Conservation (phyloP, 1,140 invertebrate species). For the Tetragonula clypearis region DNA sequence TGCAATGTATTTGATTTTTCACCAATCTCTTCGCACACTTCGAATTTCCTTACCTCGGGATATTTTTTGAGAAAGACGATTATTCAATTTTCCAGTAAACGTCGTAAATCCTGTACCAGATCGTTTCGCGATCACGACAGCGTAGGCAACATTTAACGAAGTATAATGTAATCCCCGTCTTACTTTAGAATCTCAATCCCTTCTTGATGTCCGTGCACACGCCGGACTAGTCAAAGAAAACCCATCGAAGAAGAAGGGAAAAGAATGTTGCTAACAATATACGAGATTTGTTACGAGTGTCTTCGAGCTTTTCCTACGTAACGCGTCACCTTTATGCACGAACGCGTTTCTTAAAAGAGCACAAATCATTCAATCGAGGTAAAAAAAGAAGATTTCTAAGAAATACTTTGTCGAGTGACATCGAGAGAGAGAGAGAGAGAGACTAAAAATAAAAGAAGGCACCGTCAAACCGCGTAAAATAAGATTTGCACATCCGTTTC, state of each 20-base stretch:
- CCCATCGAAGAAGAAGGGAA: constrained; percentile 14
- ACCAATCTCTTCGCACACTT: neutral
- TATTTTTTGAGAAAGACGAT: neutral
- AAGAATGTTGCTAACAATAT: constrained; percentile 17
- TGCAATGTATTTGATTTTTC: neutral
- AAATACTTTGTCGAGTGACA: neutral
- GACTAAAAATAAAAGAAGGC: neutral
- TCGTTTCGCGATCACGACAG: neutral
- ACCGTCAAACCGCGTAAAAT: too few relatives aligned
- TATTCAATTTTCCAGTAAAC: constrained; percentile 8
- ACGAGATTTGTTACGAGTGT: neutral
- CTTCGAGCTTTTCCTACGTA: constrained; percentile 8
- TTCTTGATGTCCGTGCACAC: neutral
- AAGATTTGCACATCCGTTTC: too few relatives aligned
- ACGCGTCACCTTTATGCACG: neutral
- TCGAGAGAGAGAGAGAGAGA: too few relatives aligned
- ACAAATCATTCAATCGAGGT: neutral
- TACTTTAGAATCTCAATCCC: constrained; percentile 8
- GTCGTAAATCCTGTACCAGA: neutral
- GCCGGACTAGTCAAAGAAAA: constrained; percentile 29
- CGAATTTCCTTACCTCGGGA: neutral
- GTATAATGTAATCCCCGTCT: neutral
- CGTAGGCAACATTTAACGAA: neutral
- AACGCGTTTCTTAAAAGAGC: neutral
- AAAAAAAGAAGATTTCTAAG: neutral